Base-by-base conservation (phyloP, 1,140 invertebrate genomes). In the Campoletis sonorensis region DNA sequence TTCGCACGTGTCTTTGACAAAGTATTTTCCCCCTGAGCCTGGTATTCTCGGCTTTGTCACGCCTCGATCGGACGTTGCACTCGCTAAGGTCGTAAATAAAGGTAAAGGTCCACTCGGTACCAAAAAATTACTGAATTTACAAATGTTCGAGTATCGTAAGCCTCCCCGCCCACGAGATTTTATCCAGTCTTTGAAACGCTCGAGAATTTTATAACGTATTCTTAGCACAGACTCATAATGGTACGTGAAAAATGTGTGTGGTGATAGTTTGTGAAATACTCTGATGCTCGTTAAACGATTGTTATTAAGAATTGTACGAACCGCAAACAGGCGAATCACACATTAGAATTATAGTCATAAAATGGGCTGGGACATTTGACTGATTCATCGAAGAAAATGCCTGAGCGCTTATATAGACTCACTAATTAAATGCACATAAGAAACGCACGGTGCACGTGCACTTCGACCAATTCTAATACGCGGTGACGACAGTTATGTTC, bases 301-400 rank as follows among this genome's bases (percentile, higher is more conserved):
- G 40, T 45, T 45, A 33, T 33, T 33, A 7, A 33, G 49, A 3
- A 54, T 15, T 54, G 49, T 23, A 21, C 18, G 58, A 64, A 21
- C 21, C 58, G 49, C 13, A 54, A 64, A 64, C 58, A 10, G 58
- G 10, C 21, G 58, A 10, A 11, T 64, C 61, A 27, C 10, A 27
- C 23, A 67, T 67, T 67, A 26, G 61, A 15, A 67, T 58, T 21
- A 58, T 58, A 58, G 54, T 58, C 54, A 58, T 58, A 58, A 58
- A n/a, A 21, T n/a, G 54, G 15, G 54, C 54, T n/a, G 21, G 54
- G 18, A 23, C 18, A 58, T 21, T 58, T 58, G 18, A 26, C 61
- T 67, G 61, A 67, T 67, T 67, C 61, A 67, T 67, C 61, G 21
- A 27, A 27, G 61, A 67, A 27, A 67, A 67, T 67, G 61, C 61